phyloP scores from a whole-genome alignment of 2,888 invertebrate species.

The Nasonovia ribisnigri region DNA sequence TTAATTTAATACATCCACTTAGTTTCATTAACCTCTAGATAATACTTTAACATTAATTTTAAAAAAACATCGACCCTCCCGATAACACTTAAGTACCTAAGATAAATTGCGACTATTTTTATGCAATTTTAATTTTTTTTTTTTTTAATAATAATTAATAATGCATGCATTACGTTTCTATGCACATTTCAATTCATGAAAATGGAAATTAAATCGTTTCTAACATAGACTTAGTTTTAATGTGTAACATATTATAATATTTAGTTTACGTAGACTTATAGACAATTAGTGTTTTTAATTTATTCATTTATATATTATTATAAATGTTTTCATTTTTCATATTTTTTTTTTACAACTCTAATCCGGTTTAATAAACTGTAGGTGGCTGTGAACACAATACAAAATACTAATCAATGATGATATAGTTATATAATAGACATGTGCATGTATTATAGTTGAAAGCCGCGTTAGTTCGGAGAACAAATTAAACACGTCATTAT shows the following conservation, averaged over 20 bases:
- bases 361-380: background rate
- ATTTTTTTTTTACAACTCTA: conserved; percentile 18
- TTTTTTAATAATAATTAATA: background rate
- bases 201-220: conserved; percentile 35
- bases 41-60: conserved; percentile 4
- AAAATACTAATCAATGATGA: background rate
- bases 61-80: conserved; percentile 28
- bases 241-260: background rate
- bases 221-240: background rate
- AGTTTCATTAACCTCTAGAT: conserved; percentile 3
- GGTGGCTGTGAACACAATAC: conserved; percentile 17
- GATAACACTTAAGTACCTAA: background rate
- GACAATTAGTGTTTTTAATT: conserved; percentile 14
- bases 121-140: background rate
- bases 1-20: conserved; percentile 18
- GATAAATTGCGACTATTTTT: background rate
- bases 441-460: background rate
- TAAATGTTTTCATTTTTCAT: background rate
- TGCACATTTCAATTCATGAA: background rate
- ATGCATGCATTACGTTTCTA: conserved; percentile 23
- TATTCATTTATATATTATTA: background rate
- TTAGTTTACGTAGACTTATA: conserved; percentile 31
- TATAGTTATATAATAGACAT: conserved; percentile 20
- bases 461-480: background rate
- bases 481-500: background rate